Conservation (phyloP, 2,888 invertebrate species). For the Xestia rhomboidea region DNA sequence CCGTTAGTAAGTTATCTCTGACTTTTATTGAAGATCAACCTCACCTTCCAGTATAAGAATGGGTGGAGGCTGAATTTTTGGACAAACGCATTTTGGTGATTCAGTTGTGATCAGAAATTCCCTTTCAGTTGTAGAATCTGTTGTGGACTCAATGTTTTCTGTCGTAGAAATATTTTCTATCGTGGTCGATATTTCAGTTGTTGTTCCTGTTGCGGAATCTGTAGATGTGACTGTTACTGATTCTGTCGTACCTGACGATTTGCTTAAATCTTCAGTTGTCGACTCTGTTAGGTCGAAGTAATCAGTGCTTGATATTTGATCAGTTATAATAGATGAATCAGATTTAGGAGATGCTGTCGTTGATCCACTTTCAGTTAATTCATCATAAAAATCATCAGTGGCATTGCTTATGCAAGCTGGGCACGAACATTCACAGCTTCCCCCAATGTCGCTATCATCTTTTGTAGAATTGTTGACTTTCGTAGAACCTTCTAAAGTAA, state of each 20-base stretch:
- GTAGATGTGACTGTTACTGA: conserved; percentile 45
- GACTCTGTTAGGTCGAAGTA: conserved; percentile 64
- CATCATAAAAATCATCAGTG: conserved; percentile 84
- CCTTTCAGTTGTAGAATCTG: conserved; percentile 74
- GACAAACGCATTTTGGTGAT: conserved; percentile 82
- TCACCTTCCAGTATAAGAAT: conserved; percentile 97
- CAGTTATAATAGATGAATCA: conserved; percentile 39
- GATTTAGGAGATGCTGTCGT: conserved; percentile 60
- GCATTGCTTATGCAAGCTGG: conserved; percentile 91
- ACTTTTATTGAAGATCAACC: conserved; percentile 83
- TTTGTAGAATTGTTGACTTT: conserved; percentile 72
- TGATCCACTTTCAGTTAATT: conserved; percentile 76
- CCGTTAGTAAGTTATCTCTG: conserved; percentile 86
- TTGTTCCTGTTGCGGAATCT: conserved; percentile 62
- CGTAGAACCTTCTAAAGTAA: conserved; percentile 80
- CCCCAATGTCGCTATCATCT: conserved; percentile 87
- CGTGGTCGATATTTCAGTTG: conserved; percentile 58
- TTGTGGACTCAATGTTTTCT: conserved; percentile 68
- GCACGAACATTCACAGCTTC: conserved; percentile 94
- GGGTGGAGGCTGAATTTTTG: conserved; percentile 90
- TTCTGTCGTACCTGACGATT: conserved; percentile 52
- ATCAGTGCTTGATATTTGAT: conserved; percentile 43
- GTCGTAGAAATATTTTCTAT: conserved; percentile 61
- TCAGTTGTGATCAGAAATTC: conserved; percentile 75
- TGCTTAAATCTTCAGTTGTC: conserved; percentile 52